These are phyloP conservation scores for Drosophila orosa DNA, from an alignment of 1,140 invertebrate genomes.

Conservation along the genomic window DNA sequence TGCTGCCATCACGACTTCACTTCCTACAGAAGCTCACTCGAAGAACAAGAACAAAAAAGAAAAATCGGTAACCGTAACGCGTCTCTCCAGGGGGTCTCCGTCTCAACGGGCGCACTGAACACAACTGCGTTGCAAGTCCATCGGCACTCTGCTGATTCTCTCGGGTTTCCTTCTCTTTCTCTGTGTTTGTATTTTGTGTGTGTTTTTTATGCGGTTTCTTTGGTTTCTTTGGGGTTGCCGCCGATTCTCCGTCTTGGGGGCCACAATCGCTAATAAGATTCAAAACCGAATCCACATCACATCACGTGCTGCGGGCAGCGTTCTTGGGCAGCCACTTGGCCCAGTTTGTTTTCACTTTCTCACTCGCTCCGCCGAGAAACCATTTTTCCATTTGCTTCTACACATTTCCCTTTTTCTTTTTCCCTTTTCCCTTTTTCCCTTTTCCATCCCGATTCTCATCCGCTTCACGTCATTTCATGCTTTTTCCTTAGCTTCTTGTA, in stretches of 20 bases:
- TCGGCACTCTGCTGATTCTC: conserved; percentile 12
- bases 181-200: conserved; percentile 9
- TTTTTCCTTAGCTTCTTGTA: background rate
- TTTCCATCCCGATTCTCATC: background rate
- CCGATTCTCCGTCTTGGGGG: conserved; percentile 53
- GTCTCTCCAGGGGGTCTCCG: conserved; percentile 27
- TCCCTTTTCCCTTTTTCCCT: background rate
- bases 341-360: conserved; percentile 64
- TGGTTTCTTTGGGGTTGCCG: conserved; percentile 33
- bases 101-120: conserved; percentile 59
- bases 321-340: conserved; percentile 62
- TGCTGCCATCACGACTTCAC: too few species aligned
- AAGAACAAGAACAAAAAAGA: background rate
- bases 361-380: background rate
- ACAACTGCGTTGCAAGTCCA: conserved; percentile 25
- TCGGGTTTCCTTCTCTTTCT: conserved; percentile 1
- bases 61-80: conserved; percentile 3
- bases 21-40: too few species aligned
- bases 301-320: conserved; percentile 66
- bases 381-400: background rate
- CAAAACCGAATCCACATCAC: conserved; percentile 22
- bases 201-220: conserved; percentile 46
- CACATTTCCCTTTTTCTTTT: background rate
- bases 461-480: conserved; percentile 10
- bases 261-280: conserved; percentile 70